A percentile compares a stretch with the other conserved stretches of the same genome.
Evolutionary conservation across 2,888 invertebrate species (phyloP).

Genomic region (Eupeodes luniger): DNA sequence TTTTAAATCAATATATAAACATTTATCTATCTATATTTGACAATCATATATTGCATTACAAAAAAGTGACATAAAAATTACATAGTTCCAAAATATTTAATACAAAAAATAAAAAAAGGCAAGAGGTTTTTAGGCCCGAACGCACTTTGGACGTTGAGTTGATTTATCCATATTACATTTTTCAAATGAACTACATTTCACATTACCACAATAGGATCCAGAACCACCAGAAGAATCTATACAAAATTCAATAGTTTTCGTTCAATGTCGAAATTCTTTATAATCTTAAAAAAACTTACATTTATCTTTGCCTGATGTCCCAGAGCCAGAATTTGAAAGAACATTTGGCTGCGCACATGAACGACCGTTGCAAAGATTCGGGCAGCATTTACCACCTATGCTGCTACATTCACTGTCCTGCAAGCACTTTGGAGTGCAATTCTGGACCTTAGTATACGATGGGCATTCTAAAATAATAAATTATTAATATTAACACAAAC

Average conservation of each 20-base stretch:
- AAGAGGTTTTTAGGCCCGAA: conserved; percentile 84
- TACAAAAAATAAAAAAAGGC: background rate
- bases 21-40: no score
- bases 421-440: conserved; percentile 88
- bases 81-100: background rate
- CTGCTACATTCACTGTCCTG: conserved; percentile 88
- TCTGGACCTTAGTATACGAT: conserved; percentile 87
- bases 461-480: conserved; percentile 85
- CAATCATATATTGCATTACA: conserved; percentile 3
- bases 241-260: background rate
- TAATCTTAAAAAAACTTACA: conserved; percentile 78
- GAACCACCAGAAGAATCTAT: conserved; percentile 79
- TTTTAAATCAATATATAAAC: conserved; percentile 5
- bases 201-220: conserved; percentile 88
- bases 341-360: conserved; percentile 87
- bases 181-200: conserved; percentile 88
- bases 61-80: conserved; percentile 46
- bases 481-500: background rate
- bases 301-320: conserved; percentile 83
- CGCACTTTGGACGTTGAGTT: conserved; percentile 88
- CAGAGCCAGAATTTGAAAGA: conserved; percentile 79
- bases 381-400: conserved; percentile 88
- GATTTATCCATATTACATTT: conserved; percentile 88
- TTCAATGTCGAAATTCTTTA: background rate
- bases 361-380: conserved; percentile 88